phyloP scores from a whole-genome alignment of 2,113 vertebrate genomes.

The Tetrao urogallus region DNA sequence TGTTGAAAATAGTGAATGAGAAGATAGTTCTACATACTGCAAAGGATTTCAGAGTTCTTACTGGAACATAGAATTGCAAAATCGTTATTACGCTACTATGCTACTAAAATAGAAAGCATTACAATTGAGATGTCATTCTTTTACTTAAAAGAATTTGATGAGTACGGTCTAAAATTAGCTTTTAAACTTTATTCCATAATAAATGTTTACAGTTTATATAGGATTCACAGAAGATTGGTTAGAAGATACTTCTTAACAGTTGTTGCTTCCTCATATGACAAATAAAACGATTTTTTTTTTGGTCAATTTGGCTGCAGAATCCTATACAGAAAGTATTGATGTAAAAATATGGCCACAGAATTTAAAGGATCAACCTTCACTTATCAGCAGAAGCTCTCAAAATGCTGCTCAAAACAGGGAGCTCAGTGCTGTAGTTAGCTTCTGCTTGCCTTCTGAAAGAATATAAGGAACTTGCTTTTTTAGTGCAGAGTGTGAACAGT shows the following conservation, averaged over 20 bases:
- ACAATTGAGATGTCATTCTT: neutral
- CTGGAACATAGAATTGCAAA: conserved; percentile 20
- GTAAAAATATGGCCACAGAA: neutral
- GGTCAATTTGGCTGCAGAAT: neutral
- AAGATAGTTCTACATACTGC: conserved; percentile 8
- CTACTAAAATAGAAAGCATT: neutral
- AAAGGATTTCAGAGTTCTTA: conserved; percentile 11
- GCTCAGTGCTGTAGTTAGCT: neutral
- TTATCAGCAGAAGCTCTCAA: neutral
- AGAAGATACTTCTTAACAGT: neutral
- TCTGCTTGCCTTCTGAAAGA: neutral
- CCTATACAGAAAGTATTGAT: accelerated
- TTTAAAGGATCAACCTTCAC: neutral
- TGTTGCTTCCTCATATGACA: neutral
- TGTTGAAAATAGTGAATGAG: conserved; percentile 51
- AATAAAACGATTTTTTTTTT: neutral
- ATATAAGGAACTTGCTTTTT: conserved; percentile 29
- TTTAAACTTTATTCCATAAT: neutral
- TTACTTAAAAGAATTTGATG: neutral
- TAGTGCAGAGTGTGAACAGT: neutral
- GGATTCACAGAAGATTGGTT: neutral
- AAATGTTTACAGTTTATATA: neutral
- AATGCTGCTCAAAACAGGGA: neutral
- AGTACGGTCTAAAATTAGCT: neutral
- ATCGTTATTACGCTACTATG: conserved; percentile 16